Evolutionary conservation across 2,888 invertebrate genomes (phyloP), one percentile per base, ranked within the genome.

Genomic region (Copidosoma aretas): DNA sequence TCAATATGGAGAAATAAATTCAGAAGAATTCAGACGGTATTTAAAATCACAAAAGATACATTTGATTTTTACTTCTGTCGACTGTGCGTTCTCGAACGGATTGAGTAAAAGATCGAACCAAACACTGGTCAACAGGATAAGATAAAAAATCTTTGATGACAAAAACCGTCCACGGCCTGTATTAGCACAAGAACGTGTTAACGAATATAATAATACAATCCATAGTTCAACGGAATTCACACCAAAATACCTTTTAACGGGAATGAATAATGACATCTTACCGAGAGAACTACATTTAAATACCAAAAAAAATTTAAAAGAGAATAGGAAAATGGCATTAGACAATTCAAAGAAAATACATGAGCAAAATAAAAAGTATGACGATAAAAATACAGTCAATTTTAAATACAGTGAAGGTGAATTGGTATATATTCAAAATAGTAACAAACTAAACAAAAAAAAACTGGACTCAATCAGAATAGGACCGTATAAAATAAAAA

Each of bases 281-380:
- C n/a, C n/a, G n/a, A n/a, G n/a, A n/a, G n/a, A n/a, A n/a, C n/a
- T n/a, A n/a, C n/a, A n/a, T n/a, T n/a, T n/a, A n/a, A n/a, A n/a
- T n/a, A n/a, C n/a, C n/a, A n/a, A n/a, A n/a, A n/a, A 61, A 67
- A 66, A 72, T 64, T 54, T 72, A 66, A 61, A 64, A 67, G 62
- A 67, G 52, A 74, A 77, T 67, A 74, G 74, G 71, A 68, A 74
- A 73, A 69, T 61, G 65, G 76, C 78, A 49, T 65, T 71, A 41
- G 56, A 75, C 69, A 77, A 75, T 43, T 70, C 66, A 32, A 49
- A 74, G 56, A 58, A 67, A 61, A 65, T 63, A 15, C 70, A 74
- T 49, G 46, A 71, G 21, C 60, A 60, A 70, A 73, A 73, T 43
- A 72, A 71, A 68, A 24, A 56, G 15, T 74, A 74, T 41, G 72